Percentiles rank a stretch among this genome's conserved stretches.
These are phyloP conservation scores for Bembecia ichneumoniformis DNA, from an alignment of 2,888 invertebrate species.

Conservation along the genomic window DNA sequence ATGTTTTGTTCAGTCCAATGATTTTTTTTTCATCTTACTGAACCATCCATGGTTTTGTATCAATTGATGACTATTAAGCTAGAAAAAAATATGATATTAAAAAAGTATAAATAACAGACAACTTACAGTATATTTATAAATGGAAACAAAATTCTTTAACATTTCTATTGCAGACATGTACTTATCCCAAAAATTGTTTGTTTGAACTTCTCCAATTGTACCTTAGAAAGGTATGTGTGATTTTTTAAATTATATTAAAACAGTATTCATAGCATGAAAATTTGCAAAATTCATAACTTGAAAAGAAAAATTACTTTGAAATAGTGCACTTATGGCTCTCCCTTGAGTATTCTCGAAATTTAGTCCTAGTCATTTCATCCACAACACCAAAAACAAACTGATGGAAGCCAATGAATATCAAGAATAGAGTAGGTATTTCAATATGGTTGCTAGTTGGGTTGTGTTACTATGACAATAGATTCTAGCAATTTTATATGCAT, in stretches of 20 bases:
- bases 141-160: slow-evolving; percentile 6
- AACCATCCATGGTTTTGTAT: slow-evolving; percentile 54
- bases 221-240: background rate
- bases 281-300: background rate
- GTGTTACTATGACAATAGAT: no score
- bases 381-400: no score
- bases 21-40: slow-evolving; percentile 41
- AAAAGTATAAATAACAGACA: slow-evolving; percentile 20
- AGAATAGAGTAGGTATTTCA: no score
- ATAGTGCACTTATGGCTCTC: no score
- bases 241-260: slow-evolving; percentile 7
- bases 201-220: background rate
- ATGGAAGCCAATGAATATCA: no score
- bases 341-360: no score
- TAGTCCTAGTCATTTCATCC: no score
- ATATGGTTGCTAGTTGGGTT: no score
- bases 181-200: slow-evolving; percentile 13
- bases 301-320: no score
- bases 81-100: slow-evolving; percentile 29
- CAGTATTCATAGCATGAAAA: slow-evolving; percentile 37
- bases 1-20: slow-evolving; percentile 14
- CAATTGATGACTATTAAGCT: slow-evolving; percentile 17
- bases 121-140: slow-evolving; percentile 13
- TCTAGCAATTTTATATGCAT: no score
- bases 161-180: slow-evolving; percentile 8